These are phyloP conservation scores for Cerceris ruficornis DNA, from an alignment of 2,888 invertebrate genomes.

Conservation along the genomic window DNA sequence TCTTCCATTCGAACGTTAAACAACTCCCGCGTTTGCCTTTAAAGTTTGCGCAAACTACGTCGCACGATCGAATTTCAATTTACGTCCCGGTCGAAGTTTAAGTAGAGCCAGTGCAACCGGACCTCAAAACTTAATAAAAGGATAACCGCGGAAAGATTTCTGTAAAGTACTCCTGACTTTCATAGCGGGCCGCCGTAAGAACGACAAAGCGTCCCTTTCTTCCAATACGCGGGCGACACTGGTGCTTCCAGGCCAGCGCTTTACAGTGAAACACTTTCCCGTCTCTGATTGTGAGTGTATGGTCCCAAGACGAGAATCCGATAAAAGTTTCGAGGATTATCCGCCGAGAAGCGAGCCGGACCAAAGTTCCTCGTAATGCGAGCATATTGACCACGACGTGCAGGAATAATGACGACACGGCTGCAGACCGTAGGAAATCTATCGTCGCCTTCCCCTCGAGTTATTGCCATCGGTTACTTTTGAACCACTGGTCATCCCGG, in stretches of 20 bases:
- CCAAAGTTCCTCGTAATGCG: constrained; percentile 63
- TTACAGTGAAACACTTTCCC: constrained; percentile 50
- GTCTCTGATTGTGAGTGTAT: constrained; percentile 21
- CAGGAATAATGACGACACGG: constrained; percentile 69
- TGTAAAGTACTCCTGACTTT: constrained; percentile 41
- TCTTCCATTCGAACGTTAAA: neutral
- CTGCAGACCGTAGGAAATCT: constrained; percentile 50
- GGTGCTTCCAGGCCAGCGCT: constrained; percentile 26
- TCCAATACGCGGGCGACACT: constrained; percentile 22
- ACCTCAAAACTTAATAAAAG: constrained; percentile 45
- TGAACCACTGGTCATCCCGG: constrained; percentile 53
- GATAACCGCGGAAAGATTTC: constrained; percentile 44
- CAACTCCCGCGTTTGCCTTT: neutral
- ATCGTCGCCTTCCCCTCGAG: constrained; percentile 50
- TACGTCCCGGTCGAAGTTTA: constrained; percentile 16
- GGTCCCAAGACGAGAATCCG: constrained; percentile 54
- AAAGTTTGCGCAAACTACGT: neutral
- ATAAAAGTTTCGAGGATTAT: constrained; percentile 71
- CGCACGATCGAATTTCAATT: constrained; percentile 50
- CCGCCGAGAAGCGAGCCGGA: constrained; percentile 43
- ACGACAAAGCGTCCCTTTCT: constrained; percentile 27
- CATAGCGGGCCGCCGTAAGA: constrained; percentile 22
- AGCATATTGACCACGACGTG: constrained; percentile 70
- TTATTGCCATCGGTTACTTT: constrained; percentile 58
- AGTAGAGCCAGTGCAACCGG: constrained; percentile 8